Base-by-base conservation (phyloP, 2,797 vertebrate genomes). In the Coilia nasus region DNA sequence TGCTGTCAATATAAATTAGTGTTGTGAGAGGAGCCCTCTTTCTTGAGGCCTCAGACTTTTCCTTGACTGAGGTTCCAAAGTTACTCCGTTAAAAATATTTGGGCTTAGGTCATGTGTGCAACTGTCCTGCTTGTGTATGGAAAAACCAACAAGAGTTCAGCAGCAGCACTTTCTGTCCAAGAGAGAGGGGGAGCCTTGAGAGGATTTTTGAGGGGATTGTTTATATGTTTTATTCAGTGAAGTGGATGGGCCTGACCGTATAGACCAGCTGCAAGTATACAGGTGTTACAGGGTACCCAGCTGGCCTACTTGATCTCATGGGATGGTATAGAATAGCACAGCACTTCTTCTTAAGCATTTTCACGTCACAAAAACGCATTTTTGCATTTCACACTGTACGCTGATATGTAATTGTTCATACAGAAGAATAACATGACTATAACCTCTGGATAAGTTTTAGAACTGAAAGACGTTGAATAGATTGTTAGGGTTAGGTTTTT, bases 1-100 rank as follows among this genome's bases (percentile, higher is more conserved):
- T 93, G 87, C 88, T 92, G 92, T 94, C 93, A 89, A 90, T 93
- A 90, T 91, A 89, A 93, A 93, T 94, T 90, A 91, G 84, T 50
- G 87, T 54, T 56, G 84, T 89, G 85, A 90, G 82, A 86, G 83
- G 83, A 85, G 60, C 85, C 87, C 41, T 85, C 89, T 89, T 87
- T 83, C 12, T 71, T 35, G 67, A 17, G 28, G 28, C 67, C 31
- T 78, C 71, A 44, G 71, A 78, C 35, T 17, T 78, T 44, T 41
- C 31, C 71, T 78, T 44, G 71, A 78, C 31, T 78, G 71, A 17
- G 21, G 31, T 44, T 44, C 31, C 71, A 78, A 44, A 78, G 71
- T 17, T 78, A 7, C 71, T 78, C 35, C 35, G 17, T 44, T 78
- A 78, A 78, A 78, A 78, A 78, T 78, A 78, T 31, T 78, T 19